Evolutionary conservation across 2,113 vertebrate species (phyloP).

Genomic region (Garra rufa): DNA sequence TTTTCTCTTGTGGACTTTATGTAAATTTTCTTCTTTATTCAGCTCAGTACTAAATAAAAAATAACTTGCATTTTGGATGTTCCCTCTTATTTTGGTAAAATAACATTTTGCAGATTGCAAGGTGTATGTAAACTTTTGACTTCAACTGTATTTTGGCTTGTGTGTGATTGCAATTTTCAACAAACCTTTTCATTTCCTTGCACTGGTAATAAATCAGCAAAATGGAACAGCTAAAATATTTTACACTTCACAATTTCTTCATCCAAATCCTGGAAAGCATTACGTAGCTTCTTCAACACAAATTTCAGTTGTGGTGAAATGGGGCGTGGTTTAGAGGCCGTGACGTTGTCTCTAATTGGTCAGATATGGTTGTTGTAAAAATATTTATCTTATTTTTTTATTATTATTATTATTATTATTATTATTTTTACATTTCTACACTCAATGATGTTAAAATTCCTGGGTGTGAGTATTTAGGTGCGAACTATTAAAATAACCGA

Average conservation of each 20-base stretch:
- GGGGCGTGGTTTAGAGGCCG: neutral
- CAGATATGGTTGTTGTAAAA: neutral
- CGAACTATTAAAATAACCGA: neutral
- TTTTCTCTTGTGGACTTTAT: too few relatives aligned
- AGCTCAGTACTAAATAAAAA: too few relatives aligned
- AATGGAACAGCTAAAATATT: too few relatives aligned
- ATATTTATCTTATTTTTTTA: neutral
- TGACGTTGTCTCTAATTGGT: too few relatives aligned
- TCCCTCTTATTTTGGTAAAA: too few relatives aligned
- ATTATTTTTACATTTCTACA: neutral
- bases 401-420: too few relatives aligned
- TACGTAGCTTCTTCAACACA: neutral
- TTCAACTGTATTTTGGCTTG: too few relatives aligned
- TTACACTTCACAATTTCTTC: too few relatives aligned
- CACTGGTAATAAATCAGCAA: neutral
- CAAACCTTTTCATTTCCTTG: neutral
- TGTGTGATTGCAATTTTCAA: neutral
- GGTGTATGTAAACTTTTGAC: too few relatives aligned
- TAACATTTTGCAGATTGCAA: too few relatives aligned
- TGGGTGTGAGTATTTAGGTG: neutral
- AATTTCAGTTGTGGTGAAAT: neutral
- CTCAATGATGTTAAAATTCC: neutral
- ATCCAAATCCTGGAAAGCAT: neutral
- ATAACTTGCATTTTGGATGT: too few relatives aligned
- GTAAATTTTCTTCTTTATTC: too few relatives aligned